Evolutionary conservation across 2,113 vertebrate species (phyloP).

Genomic region (Campylorhamphus procurvoides): DNA sequence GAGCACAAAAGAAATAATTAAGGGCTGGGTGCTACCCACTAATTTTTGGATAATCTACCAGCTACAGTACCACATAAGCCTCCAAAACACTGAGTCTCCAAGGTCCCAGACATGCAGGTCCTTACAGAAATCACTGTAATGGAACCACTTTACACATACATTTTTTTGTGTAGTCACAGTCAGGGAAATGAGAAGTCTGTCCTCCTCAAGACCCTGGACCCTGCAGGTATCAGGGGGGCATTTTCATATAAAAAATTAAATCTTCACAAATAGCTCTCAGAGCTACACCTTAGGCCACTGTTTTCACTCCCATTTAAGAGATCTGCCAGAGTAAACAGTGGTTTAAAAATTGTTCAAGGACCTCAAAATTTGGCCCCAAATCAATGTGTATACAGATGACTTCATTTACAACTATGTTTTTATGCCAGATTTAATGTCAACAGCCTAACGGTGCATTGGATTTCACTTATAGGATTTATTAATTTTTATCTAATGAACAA

Average conservation of each 20-base stretch:
- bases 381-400: not conserved
- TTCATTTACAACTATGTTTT: constrained; percentile 24
- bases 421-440: constrained; percentile 45
- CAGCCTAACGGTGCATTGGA: not conserved
- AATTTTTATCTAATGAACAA: constrained; percentile 62
- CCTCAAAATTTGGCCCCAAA: constrained; percentile 27
- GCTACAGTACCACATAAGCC: not conserved
- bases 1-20: not conserved
- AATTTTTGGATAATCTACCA: not conserved
- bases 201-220: not conserved
- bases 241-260: not conserved
- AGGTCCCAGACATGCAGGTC: not conserved
- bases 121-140: not conserved
- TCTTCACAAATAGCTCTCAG: not conserved
- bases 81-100: not conserved
- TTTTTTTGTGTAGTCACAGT: not conserved
- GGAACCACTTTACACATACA: not conserved
- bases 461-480: constrained; percentile 51
- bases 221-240: not conserved
- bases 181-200: not conserved
- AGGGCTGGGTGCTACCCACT: not conserved
- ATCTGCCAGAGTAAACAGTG: not conserved
- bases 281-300: not conserved
- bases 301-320: not conserved
- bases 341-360: not conserved